A percentile compares a stretch with the other conserved stretches of the same genome.
These are phyloP conservation scores for Stegodyphus mimosarum DNA, from an alignment of 1,140 invertebrate species.

Conservation along the genomic window DNA sequence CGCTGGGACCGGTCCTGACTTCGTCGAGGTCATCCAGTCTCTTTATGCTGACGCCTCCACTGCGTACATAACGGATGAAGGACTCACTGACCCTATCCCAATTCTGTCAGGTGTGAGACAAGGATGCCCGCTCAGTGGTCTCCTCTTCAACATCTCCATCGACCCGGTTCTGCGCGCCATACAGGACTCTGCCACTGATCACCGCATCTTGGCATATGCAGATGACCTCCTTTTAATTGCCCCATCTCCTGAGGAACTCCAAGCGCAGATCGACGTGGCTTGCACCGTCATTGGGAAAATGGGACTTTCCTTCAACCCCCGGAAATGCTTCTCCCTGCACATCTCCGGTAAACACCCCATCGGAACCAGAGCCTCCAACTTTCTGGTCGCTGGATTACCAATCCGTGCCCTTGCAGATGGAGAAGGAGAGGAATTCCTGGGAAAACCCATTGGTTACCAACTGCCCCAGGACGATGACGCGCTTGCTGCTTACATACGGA, in stretches of 20 bases:
- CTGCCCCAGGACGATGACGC: too few relatives aligned
- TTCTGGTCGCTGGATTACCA: neutral
- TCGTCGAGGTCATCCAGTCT: neutral
- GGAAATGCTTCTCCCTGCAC: neutral
- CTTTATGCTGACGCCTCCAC: neutral
- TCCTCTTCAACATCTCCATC: constrained; percentile 68
- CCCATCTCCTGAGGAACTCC: neutral
- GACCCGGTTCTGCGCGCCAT: constrained; percentile 62
- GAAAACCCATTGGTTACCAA: neutral
- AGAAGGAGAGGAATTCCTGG: neutral
- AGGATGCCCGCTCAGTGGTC: constrained; percentile 67
- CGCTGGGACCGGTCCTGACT: neutral
- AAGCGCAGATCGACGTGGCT: neutral
- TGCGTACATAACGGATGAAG: constrained; percentile 28
- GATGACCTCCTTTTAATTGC: neutral
- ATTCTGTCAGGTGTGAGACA: constrained; percentile 67
- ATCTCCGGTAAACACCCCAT: neutral
- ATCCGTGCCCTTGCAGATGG: neutral
- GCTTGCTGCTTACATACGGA: neutral
- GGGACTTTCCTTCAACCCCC: neutral
- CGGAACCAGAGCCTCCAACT: neutral
- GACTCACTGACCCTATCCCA: constrained; percentile 63
- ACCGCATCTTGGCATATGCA: neutral
- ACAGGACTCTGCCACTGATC: neutral
- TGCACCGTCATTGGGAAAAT: neutral